Conservation (phyloP, 2,888 invertebrate genomes). For the Microctonus aethiopoides region DNA sequence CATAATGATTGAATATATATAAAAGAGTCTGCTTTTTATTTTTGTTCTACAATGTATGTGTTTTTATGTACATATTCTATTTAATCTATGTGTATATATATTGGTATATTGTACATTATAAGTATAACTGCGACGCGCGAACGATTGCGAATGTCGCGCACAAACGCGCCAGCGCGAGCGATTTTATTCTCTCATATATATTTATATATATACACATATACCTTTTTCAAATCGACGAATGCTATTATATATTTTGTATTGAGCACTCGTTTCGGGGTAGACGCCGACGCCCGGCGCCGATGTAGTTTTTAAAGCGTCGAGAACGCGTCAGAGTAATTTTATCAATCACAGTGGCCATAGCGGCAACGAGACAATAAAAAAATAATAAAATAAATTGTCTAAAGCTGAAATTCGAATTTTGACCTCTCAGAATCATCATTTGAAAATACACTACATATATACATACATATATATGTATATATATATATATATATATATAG, state of each 20-base stretch:
- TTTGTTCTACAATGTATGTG: no score
- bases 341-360: constrained; percentile 60
- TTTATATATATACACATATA: constrained; percentile 46
- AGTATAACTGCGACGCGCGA: neutral
- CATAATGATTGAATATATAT: no score
- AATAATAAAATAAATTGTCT: constrained; percentile 41
- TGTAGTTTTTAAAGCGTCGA: constrained; percentile 61
- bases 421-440: neutral
- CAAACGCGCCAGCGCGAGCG: constrained; percentile 13
- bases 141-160: neutral
- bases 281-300: constrained; percentile 63
- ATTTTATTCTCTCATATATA: constrained; percentile 28
- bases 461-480: neutral
- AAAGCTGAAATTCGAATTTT: neutral
- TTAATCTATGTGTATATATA: no score
- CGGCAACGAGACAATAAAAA: constrained; percentile 9
- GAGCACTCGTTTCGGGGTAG: constrained; percentile 63
- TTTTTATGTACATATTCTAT: no score
- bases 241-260: constrained; percentile 65
- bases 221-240: constrained; percentile 64
- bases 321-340: constrained; percentile 58
- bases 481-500: neutral
- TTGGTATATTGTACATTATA: neutral
- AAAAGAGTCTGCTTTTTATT: no score
- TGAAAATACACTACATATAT: neutral